Percentiles rank a stretch among this genome's conserved stretches.
Evolutionary conservation across 2,113 vertebrate species (phyloP).

Genomic region (Sphaerodactylus townsendi): DNA sequence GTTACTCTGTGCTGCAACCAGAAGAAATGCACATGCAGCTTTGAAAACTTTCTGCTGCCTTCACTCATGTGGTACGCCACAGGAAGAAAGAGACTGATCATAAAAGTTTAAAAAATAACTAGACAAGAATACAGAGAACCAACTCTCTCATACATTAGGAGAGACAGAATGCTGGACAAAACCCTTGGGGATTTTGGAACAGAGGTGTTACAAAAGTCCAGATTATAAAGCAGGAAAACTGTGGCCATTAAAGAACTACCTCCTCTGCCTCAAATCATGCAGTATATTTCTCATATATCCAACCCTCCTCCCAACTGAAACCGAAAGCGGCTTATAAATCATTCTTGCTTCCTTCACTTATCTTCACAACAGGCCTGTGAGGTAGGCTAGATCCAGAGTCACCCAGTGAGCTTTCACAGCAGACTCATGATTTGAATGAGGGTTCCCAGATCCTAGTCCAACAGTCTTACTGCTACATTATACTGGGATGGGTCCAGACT

Average conservation of each 20-base stretch:
- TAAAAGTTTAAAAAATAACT: neutral
- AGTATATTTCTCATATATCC: neutral
- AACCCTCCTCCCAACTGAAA: neutral
- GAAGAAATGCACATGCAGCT: rapidly evolving
- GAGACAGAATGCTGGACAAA: neutral
- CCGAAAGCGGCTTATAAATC: no score
- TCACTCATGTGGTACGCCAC: neutral
- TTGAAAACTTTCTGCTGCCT: neutral
- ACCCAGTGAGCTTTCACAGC: no score
- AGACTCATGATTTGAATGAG: no score
- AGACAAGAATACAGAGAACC: neutral
- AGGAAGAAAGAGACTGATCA: neutral
- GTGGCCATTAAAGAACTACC: neutral
- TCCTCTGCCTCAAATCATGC: neutral
- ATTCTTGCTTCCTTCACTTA: no score
- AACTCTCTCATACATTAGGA: no score
- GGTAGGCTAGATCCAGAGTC: no score
- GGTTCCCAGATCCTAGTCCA: no score
- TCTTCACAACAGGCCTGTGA: no score
- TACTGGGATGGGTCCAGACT: no score
- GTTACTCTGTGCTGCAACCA: rapidly evolving
- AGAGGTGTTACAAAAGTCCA: neutral
- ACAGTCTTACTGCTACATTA: no score
- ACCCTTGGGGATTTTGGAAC: neutral
- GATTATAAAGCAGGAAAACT: neutral